These are phyloP conservation scores for Grus americana DNA, from an alignment of 2,113 vertebrate genomes.

Conservation along the genomic window DNA sequence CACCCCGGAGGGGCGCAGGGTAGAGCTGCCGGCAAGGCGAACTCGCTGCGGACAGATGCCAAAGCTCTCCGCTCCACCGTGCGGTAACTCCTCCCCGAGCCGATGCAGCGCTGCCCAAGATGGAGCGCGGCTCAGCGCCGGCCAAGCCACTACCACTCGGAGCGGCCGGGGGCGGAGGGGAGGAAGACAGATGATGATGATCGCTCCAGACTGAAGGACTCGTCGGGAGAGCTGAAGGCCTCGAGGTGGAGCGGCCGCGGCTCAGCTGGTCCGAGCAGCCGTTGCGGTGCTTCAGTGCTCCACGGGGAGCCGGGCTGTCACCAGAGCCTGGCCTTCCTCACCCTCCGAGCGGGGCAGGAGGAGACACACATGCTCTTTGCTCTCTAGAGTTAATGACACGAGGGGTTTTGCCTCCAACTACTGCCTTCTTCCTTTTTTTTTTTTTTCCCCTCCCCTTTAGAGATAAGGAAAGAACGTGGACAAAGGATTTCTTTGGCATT, in stretches of 20 bases:
- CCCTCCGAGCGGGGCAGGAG: neutral
- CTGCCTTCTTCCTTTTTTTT: too few species aligned
- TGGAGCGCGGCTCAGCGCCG: neutral
- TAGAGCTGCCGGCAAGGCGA: neutral
- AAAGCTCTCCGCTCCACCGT: neutral
- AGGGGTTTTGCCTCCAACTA: neutral
- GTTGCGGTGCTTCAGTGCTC: neutral
- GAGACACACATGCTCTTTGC: neutral
- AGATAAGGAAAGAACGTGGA: neutral
- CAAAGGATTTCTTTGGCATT: neutral
- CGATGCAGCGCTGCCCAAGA: neutral
- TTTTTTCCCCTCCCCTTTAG: neutral
- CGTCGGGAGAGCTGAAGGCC: neutral
- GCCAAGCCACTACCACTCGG: neutral
- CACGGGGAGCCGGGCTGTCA: neutral
- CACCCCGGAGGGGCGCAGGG: neutral
- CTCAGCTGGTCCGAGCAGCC: neutral
- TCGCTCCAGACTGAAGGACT: neutral
- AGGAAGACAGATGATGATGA: neutral
- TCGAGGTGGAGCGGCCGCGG: neutral
- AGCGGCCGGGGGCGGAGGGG: neutral
- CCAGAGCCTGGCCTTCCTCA: neutral
- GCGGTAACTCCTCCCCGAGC: neutral
- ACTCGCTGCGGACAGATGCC: rapidly evolving
- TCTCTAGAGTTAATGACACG: neutral